Base-by-base conservation (phyloP, 2,888 invertebrate genomes). In the Conus canariensis region DNA sequence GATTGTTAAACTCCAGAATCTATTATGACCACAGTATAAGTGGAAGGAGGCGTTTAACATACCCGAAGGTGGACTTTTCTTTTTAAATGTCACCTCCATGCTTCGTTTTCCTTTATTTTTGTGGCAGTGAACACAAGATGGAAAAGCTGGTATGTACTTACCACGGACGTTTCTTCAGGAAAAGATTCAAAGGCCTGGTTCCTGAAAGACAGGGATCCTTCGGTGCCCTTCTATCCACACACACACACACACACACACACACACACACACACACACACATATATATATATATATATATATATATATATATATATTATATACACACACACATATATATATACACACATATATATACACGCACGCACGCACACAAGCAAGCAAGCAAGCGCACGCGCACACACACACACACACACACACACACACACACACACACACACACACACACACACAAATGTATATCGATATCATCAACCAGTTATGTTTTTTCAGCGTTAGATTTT, bases 151-250 rank as follows among this genome's bases (percentile, higher is more conserved):
- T 12, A 0, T 12, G 12, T 80, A 85, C 85, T 85, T 60, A 85
- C 85, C 25, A 59, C 6, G n/a, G 60, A 14, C 8, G n/a, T n/a
- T 60, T 85, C 85, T 25, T 85, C 85, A 12, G 60, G 85, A 22
- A 60, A 85, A n/a, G 85, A 85, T 8, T 85, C 85, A n/a, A 25
- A 85, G 60, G 85, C 60, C 12, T 59, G 60, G 56, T 85, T 85
- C 12, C 22, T 85, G 60, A 60, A 85, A 25, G 85, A 22, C 85
- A 22, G n/a, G n/a, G 60, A 8, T n/a, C 12, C 83, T 19, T 22
- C 83, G 8, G 58, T 7, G 56, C 12, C 83, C 22, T 56, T 56
- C 83, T 83, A n/a, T 22, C 56, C 19, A 83, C 58, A 83, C 58
- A 83, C 56, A 83, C 56, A 82, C 16, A 82, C 16, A 77, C 77